phyloP scores from a whole-genome alignment of 2,888 invertebrate genomes.

The Eremobia ochroleuca region DNA sequence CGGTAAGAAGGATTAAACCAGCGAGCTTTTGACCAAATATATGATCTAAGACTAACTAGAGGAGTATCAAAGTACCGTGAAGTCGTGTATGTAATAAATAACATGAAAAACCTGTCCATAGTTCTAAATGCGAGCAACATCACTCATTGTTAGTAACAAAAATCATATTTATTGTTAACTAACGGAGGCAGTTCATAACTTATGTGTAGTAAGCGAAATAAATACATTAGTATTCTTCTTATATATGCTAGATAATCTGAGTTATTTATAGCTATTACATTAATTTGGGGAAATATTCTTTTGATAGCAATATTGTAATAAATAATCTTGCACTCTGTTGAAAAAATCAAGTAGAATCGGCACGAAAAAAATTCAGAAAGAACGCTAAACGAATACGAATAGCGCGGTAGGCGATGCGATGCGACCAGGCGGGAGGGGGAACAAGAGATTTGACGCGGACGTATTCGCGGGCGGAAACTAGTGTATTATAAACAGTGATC shows the following conservation, averaged over 20 bases:
- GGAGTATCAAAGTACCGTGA: neutral
- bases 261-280: slow-evolving; percentile 59
- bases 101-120: slow-evolving; percentile 39
- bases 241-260: slow-evolving; percentile 75
- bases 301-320: neutral
- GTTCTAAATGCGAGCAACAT: slow-evolving; percentile 54
- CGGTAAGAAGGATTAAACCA: neutral
- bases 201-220: slow-evolving; percentile 86
- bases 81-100: neutral
- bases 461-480: too few species aligned
- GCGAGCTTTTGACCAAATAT: neutral
- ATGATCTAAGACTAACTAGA: neutral
- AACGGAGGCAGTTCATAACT: slow-evolving; percentile 75
- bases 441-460: too few species aligned
- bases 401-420: too few species aligned
- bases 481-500: too few species aligned
- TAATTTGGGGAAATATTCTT: slow-evolving; percentile 58
- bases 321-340: neutral
- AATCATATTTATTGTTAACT: slow-evolving; percentile 69
- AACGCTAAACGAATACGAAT: too few species aligned
- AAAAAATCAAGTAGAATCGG: neutral
- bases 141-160: slow-evolving; percentile 72
- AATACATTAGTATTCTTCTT: slow-evolving; percentile 85
- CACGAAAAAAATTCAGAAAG: too few species aligned
- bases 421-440: too few species aligned